Base-by-base conservation (phyloP, 2,888 invertebrate species). In the Bursaphelenchus okinawaensis region DNA sequence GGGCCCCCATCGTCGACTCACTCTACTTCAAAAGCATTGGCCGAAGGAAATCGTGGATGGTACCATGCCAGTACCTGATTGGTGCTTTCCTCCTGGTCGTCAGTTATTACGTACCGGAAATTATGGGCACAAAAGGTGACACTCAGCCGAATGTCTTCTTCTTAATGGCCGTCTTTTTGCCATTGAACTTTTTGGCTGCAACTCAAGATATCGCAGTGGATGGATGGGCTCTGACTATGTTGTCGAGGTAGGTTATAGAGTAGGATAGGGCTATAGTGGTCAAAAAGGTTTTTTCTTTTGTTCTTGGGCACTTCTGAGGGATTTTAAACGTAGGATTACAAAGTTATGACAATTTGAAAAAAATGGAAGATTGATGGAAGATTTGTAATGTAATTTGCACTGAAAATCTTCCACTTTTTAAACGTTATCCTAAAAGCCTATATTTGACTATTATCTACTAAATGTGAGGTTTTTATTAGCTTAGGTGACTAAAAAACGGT, bases 201-300 rank as follows among this genome's bases (percentile, higher is more conserved):
- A 98, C 98, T 1, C 98, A 99, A 86, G 98, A 99, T 84, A 95
- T 98, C 80, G 96, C 94, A 19, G 96, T 99, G 0, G 98, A 99
- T 86, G 98, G 98, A 23, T 99, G 98, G 98, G 98, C 98, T 0
- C 86, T 99, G 12, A 98, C 96, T 0, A 98, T 99, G 93, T 86
- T 98, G 1, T 91, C 92, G 81, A 90, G 92, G 89, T 92, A 82
- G n/a, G n/a, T n/a, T n/a, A n/a, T n/a, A 52, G 22, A n/a, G n/a
- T n/a, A n/a, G n/a, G n/a, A n/a, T n/a, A n/a, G n/a, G n/a, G n/a
- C n/a, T n/a, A n/a, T n/a, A n/a, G n/a, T n/a, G n/a, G n/a, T n/a
- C n/a, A n/a, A n/a, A n/a, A n/a, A n/a, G n/a, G n/a, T 70, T 62
- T 57, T 62, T 62, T 28, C 29, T 56, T 6, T 12, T 24, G 16